Conservation (phyloP, 2,113 vertebrate species). For the Phylloscopus trochiloides region DNA sequence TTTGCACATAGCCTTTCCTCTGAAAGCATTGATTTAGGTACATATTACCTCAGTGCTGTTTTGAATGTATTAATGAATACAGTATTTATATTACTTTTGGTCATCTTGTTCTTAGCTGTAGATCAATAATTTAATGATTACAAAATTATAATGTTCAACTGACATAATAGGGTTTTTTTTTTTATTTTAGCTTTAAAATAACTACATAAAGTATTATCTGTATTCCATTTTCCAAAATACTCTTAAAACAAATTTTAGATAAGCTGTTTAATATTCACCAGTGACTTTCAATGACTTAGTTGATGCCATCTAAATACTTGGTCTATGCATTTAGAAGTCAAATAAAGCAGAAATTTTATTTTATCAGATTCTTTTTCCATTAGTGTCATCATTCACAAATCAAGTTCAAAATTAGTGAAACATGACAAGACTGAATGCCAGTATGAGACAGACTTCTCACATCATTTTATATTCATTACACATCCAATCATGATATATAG, state of each 20-base stretch:
- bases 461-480: neutral
- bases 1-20: neutral
- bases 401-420: neutral
- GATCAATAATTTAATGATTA: neutral
- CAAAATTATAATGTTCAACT: neutral
- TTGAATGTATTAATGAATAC: neutral
- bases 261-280: neutral
- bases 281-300: neutral
- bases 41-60: neutral
- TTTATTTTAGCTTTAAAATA: neutral
- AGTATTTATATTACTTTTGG: neutral
- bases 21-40: neutral
- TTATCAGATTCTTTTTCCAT: neutral
- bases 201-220: neutral
- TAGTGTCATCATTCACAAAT: neutral
- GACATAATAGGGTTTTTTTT: neutral
- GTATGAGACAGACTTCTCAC: neutral
- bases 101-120: neutral
- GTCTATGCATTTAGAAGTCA: neutral
- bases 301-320: neutral
- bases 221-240: neutral
- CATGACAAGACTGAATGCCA: neutral
- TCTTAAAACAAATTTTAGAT: neutral
- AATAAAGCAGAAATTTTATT: neutral
- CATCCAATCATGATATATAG: neutral